Evolutionary conservation across 2,797 vertebrate genomes (phyloP).

Genomic region (Oceanodroma leucorhoa): DNA sequence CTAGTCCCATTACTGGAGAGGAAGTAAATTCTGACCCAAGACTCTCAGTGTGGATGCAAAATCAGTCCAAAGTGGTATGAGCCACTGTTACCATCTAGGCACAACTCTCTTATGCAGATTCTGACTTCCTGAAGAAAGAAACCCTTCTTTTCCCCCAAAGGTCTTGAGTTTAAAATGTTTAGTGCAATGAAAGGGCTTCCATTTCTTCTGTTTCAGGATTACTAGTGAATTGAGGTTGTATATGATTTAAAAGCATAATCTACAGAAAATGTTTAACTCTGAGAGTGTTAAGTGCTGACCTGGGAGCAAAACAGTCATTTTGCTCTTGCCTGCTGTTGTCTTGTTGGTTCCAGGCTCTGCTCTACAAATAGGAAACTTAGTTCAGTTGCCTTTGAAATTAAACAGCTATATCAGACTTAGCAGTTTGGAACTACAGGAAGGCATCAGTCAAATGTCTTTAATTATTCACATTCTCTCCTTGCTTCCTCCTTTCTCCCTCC

Average conservation of each 20-base stretch:
- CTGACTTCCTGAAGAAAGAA: background rate
- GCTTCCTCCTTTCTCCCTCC: conserved; percentile 4
- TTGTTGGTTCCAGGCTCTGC: background rate
- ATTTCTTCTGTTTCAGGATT: background rate
- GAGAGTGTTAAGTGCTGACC: background rate
- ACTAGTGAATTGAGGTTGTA: background rate
- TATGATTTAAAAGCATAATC: conserved; percentile 28
- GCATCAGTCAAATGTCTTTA: conserved; percentile 35
- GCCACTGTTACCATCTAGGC: background rate
- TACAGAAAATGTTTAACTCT: conserved; percentile 6
- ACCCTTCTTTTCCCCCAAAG: accelerated
- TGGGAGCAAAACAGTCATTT: conserved; percentile 23
- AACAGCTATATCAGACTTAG: conserved; percentile 52
- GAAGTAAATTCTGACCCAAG: background rate
- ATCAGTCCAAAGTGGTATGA: background rate
- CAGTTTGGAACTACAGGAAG: conserved; percentile 28
- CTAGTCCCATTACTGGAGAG: background rate
- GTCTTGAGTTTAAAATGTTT: background rate
- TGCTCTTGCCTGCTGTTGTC: background rate
- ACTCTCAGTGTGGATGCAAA: background rate
- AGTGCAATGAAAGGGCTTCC: background rate
- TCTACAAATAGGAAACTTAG: background rate
- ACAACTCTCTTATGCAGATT: background rate
- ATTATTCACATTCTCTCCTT: conserved; percentile 39
- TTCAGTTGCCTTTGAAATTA: conserved; percentile 55